Percentiles rank a stretch among this genome's conserved stretches.
Conservation (phyloP, 2,113 vertebrate species). For the Chascanopsetta lugubris region DNA sequence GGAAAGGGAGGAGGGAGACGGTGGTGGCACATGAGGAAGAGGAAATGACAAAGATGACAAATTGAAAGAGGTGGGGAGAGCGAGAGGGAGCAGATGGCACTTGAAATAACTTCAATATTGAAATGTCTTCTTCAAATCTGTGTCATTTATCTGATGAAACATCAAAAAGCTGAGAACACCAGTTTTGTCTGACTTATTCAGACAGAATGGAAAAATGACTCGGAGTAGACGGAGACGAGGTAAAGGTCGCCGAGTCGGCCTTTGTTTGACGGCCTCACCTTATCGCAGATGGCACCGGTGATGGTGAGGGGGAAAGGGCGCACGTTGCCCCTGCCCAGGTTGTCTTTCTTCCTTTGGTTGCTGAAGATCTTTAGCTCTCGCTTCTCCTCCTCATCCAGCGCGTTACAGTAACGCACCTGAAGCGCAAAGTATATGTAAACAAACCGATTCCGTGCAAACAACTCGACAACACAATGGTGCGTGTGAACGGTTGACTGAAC, state of each 20-base stretch:
- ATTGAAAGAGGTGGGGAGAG: constrained; percentile 3
- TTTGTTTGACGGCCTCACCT: constrained; percentile 77
- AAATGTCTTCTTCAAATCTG: constrained; percentile 21
- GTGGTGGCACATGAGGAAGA: too few species aligned
- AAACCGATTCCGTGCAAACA: not conserved
- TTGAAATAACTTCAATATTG: constrained; percentile 15
- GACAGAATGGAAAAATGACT: not conserved
- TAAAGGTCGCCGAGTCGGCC: not conserved
- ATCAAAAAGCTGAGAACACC: not conserved
- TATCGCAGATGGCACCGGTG: constrained; percentile 92
- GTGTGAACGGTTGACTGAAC: constrained; percentile 64
- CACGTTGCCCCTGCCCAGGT: constrained; percentile 92
- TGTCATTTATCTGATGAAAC: constrained; percentile 11
- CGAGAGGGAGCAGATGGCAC: not conserved
- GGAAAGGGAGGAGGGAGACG: not conserved
- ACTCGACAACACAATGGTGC: not conserved
- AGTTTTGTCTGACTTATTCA: not conserved
- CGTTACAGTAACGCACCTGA: constrained; percentile 93
- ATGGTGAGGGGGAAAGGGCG: constrained; percentile 93
- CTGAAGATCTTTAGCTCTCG: constrained; percentile 97
- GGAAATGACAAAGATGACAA: constrained; percentile 3
- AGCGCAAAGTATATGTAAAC: not conserved
- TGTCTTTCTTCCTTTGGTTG: constrained; percentile 95
- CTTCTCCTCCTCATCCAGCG: constrained; percentile 95
- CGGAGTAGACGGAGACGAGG: too few species aligned